Percentiles rank a stretch among this genome's conserved stretches.
These are phyloP conservation scores for Drosophila rhopaloa DNA, from an alignment of 1,140 invertebrate genomes.

Conservation along the genomic window DNA sequence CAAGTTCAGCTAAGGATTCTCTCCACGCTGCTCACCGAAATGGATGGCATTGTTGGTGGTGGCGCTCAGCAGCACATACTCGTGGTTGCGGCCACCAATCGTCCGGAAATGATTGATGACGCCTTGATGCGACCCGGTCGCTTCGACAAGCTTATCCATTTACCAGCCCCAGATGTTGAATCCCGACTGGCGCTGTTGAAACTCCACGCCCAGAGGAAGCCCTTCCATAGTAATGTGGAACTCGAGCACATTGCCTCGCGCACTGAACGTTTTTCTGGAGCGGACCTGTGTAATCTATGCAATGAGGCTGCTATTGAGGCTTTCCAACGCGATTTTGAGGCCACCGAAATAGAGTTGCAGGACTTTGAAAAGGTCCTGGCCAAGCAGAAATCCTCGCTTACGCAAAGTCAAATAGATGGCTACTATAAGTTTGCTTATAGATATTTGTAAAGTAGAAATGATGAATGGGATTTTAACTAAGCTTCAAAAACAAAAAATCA, in stretches of 20 bases:
- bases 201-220: conserved; percentile 87
- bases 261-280: conserved; percentile 91
- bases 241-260: conserved; percentile 86
- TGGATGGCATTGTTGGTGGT: conserved; percentile 87
- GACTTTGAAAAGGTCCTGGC: conserved; percentile 87
- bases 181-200: conserved; percentile 88
- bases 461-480: too few species aligned
- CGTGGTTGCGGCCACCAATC: conserved; percentile 91
- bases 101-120: conserved; percentile 91
- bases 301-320: conserved; percentile 90
- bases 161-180: conserved; percentile 89
- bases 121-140: conserved; percentile 91
- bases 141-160: conserved; percentile 90
- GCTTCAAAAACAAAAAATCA: too few species aligned
- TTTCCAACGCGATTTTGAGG: conserved; percentile 86
- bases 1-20: conserved; percentile 88
- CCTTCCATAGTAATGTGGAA: conserved; percentile 87
- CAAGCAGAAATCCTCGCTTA: conserved; percentile 86
- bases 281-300: conserved; percentile 90
- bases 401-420: conserved; percentile 81
- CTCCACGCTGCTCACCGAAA: conserved; percentile 88
- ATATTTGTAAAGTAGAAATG: conserved; percentile 23
- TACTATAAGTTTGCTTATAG: conserved; percentile 79
- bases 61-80: conserved; percentile 85
- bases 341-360: conserved; percentile 79